A percentile compares a stretch with the other conserved stretches of the same genome.
These are phyloP conservation scores for Andrena bucephala DNA, from an alignment of 2,888 invertebrate genomes.

Conservation along the genomic window DNA sequence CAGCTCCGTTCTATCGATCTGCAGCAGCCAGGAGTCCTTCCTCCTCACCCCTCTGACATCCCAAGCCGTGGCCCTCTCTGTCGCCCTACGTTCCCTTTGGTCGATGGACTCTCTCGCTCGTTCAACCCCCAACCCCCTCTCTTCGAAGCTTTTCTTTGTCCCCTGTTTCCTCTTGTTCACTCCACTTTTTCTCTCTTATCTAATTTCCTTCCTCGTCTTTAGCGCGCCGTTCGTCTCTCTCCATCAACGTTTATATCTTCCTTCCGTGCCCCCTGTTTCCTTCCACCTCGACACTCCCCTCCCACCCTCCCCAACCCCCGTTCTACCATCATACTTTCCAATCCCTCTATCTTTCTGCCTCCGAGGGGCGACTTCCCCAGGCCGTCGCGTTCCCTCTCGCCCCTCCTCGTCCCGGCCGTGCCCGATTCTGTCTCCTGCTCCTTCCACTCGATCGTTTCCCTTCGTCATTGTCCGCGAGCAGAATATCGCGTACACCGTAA, in stretches of 20 bases:
- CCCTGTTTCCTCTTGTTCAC: neutral
- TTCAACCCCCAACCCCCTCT: neutral
- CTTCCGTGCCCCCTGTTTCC: neutral
- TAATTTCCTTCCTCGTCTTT: slow-evolving; percentile 25
- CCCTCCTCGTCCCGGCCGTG: neutral
- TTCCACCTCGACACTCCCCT: neutral
- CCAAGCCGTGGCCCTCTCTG: neutral
- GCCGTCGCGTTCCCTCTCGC: too few species aligned
- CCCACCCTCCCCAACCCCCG: neutral
- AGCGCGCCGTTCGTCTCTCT: slow-evolving; percentile 5
- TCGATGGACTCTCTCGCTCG: slow-evolving; percentile 13
- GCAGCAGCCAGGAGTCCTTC: slow-evolving; percentile 59
- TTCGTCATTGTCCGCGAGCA: slow-evolving; percentile 15
- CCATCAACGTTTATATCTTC: neutral
- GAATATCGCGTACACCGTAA: slow-evolving; percentile 25
- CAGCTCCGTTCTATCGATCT: slow-evolving; percentile 80
- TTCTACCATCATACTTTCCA: too few species aligned
- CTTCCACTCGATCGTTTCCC: slow-evolving; percentile 1
- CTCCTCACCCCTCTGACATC: neutral
- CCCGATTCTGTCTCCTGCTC: neutral
- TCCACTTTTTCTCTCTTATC: slow-evolving; percentile 17
- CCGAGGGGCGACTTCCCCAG: neutral
- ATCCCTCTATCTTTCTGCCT: neutral
- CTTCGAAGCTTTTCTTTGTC: neutral
- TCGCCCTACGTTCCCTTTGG: slow-evolving; percentile 13